Evolutionary conservation across 1,140 invertebrate genomes (phyloP).

Genomic region (Drosophila kanapiae): DNA sequence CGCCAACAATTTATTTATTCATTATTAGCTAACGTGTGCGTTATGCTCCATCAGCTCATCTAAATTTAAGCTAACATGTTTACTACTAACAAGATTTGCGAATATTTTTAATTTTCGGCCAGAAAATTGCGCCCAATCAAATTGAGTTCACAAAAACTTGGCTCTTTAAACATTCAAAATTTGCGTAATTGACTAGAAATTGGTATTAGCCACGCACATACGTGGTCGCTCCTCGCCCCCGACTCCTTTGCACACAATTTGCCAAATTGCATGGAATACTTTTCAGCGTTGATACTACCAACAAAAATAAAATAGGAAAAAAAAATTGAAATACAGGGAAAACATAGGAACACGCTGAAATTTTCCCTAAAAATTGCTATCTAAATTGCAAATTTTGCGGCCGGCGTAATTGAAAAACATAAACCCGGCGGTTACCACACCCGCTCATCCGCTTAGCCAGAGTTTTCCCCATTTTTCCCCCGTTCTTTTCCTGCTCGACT

Average conservation of each 20-base stretch:
- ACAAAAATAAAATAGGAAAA: constrained; percentile 20
- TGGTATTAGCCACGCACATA: constrained; percentile 45
- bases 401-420: constrained; percentile 79
- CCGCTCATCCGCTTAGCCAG: background rate
- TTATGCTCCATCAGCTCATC: background rate
- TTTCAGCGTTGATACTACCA: constrained; percentile 15
- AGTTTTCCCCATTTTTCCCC: constrained; percentile 4
- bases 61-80: constrained; percentile 15
- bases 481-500: constrained; percentile 37
- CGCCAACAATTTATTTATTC: constrained; percentile 2
- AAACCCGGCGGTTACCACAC: constrained; percentile 34
- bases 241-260: constrained; percentile 34
- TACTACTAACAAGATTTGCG: constrained; percentile 20
- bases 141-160: constrained; percentile 37
- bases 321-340: no score
- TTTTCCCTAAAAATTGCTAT: constrained; percentile 61
- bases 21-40: background rate
- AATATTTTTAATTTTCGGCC: constrained; percentile 21
- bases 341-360: constrained; percentile 16
- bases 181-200: constrained; percentile 59
- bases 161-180: constrained; percentile 53
- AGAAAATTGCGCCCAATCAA: constrained; percentile 22
- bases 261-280: constrained; percentile 54
- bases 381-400: constrained; percentile 81
- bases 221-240: constrained; percentile 4